A percentile compares a stretch with the other conserved stretches of the same genome.
phyloP scores from a whole-genome alignment of 2,113 vertebrate species.

The Stegastes partitus region DNA sequence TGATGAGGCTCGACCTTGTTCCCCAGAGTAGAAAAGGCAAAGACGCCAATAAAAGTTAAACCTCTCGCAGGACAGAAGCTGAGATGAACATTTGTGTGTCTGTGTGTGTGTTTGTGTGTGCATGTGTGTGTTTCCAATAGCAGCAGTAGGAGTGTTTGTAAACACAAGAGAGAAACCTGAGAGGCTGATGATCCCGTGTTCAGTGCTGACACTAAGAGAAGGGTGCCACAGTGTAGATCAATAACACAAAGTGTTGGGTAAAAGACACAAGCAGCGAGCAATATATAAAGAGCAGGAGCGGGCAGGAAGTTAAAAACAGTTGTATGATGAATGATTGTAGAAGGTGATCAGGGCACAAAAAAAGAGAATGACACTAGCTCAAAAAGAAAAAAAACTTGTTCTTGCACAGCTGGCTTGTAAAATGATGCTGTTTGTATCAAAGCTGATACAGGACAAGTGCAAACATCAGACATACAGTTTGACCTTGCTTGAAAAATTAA shows the following conservation, averaged over 20 bases:
- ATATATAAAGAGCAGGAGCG: conserved; percentile 42
- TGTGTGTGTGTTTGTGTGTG: conserved; percentile 1
- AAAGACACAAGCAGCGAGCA: conserved; percentile 49
- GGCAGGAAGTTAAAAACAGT: conserved; percentile 49
- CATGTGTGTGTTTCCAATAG: conserved; percentile 43
- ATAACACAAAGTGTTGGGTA: conserved; percentile 69
- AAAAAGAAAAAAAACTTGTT: conserved; percentile 2
- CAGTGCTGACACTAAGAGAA: conserved; percentile 71
- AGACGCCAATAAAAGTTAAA: conserved; percentile 71
- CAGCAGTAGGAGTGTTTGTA: conserved; percentile 74
- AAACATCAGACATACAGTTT: conserved; percentile 61
- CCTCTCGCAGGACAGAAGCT: conserved; percentile 34
- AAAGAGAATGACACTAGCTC: not conserved
- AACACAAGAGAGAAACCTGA: conserved; percentile 76
- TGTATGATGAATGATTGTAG: conserved; percentile 44
- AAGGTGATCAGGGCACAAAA: conserved; percentile 35
- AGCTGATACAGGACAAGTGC: conserved; percentile 33
- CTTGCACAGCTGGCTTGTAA: conserved; percentile 14
- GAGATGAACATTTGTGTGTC: conserved; percentile 11
- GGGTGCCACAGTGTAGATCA: conserved; percentile 73
- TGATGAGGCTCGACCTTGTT: conserved; percentile 70
- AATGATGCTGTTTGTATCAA: conserved; percentile 33
- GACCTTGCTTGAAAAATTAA: conserved; percentile 70
- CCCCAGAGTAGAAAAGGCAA: conserved; percentile 46
- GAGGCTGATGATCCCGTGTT: conserved; percentile 66